These are phyloP conservation scores for Luidia sarsii DNA, from an alignment of 53 echinoderm and acorn worm species.

Conservation along the genomic window DNA sequence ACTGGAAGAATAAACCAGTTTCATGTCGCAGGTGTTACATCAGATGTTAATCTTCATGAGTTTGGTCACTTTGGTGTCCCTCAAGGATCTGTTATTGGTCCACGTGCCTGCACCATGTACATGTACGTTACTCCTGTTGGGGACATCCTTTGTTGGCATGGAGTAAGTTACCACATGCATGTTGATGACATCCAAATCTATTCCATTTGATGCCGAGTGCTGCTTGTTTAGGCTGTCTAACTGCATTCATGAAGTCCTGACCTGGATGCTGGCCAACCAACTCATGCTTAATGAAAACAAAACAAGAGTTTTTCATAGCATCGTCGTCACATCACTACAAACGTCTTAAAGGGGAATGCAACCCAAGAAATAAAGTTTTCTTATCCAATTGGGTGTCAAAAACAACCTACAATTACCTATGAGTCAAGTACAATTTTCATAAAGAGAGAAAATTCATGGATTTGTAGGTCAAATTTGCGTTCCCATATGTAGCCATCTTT, in stretches of 20 bases:
- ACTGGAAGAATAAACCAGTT: not conserved
- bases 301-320: constrained; percentile 29
- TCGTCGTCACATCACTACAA: constrained; percentile 6
- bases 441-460: no score
- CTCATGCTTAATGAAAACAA: constrained; percentile 37
- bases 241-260: constrained; percentile 19
- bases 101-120: constrained; percentile 2
- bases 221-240: no score
- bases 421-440: no score
- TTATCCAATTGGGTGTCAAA: no score
- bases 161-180: not conserved
- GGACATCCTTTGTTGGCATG: not conserved
- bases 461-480: no score
- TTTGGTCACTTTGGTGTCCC: not conserved
- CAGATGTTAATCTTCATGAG: not conserved
- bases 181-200: constrained; percentile 11
- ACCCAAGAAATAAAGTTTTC: no score
- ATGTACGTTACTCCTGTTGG: constrained; percentile 2
- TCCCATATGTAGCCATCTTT: no score
- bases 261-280: constrained; percentile 25
- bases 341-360: no score
- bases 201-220: not conserved
- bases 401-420: no score
- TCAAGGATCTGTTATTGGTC: constrained; percentile 17
- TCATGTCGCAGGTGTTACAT: not conserved